Conservation (phyloP, 2,888 invertebrate genomes). For the Apodemia hepburni region DNA sequence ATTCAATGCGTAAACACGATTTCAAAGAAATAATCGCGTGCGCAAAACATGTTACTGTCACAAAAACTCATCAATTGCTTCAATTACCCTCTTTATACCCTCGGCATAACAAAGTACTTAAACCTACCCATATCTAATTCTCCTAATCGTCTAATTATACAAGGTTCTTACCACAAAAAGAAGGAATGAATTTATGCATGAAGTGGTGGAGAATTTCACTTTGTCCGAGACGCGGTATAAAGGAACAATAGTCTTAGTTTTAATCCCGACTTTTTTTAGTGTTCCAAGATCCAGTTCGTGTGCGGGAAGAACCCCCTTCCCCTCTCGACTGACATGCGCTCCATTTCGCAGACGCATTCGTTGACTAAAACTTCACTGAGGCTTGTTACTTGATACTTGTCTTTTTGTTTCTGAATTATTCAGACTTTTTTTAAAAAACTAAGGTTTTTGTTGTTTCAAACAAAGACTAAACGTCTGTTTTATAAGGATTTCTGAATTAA, state of each 20-base stretch:
- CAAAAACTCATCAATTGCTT: not conserved
- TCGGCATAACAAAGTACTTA: not conserved
- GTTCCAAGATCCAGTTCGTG: conserved; percentile 60
- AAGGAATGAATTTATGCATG: conserved; percentile 73
- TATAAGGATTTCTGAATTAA: too few species aligned
- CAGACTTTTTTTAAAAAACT: not conserved
- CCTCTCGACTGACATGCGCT: conserved; percentile 13
- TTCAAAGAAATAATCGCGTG: conserved; percentile 53
- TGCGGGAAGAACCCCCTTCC: conserved; percentile 42
- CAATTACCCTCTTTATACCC: not conserved
- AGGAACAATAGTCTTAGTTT: conserved; percentile 77
- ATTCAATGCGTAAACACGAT: conserved; percentile 44
- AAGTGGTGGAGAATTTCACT: conserved; percentile 58
- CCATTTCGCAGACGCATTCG: conserved; percentile 8
- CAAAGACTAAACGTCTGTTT: not conserved
- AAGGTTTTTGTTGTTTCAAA: not conserved
- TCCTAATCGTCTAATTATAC: conserved; percentile 68
- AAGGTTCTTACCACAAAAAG: conserved; percentile 47
- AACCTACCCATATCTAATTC: conserved; percentile 50
- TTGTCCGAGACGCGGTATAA: conserved; percentile 49
- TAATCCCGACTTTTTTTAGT: conserved; percentile 61
- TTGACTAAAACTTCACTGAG: conserved; percentile 8
- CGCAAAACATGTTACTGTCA: conserved; percentile 37
- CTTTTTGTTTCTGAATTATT: conserved; percentile 6
- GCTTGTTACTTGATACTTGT: conserved; percentile 15